Evolutionary conservation across 1,140 invertebrate genomes (phyloP).

Genomic region (Cydia fagiglandana): DNA sequence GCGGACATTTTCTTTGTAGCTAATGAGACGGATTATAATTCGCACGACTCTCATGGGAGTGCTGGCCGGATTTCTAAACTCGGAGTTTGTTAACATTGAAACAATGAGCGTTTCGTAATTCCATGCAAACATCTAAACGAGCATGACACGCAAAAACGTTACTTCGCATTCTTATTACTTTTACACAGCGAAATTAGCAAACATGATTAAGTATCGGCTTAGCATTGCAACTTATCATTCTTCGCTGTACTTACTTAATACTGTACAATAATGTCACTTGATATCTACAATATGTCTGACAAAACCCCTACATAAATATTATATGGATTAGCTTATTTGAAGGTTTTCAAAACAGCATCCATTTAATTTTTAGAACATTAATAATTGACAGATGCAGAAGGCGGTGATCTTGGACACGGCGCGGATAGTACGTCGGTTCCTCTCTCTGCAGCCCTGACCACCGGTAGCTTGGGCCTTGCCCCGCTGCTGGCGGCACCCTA

Average conservation of each 20-base stretch:
- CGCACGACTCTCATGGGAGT: conserved; percentile 56
- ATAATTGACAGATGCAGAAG: too few species aligned
- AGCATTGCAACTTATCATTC: neutral
- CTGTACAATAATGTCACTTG: too few species aligned
- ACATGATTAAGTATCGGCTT: conserved; percentile 16
- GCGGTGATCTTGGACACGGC: too few species aligned
- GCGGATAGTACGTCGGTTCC: too few species aligned
- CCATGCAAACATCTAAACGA: conserved; percentile 38
- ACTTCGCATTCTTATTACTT: conserved; percentile 14
- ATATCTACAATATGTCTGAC: too few species aligned
- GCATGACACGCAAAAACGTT: conserved; percentile 39
- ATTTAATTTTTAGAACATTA: too few species aligned
- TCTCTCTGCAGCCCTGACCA: too few species aligned
- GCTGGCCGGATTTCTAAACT: conserved; percentile 45
- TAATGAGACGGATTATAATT: conserved; percentile 68
- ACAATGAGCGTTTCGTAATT: conserved; percentile 47
- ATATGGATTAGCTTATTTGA: too few species aligned
- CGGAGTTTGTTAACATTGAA: conserved; percentile 38
- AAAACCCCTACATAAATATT: too few species aligned
- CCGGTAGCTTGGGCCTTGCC: too few species aligned
- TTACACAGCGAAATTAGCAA: conserved; percentile 26
- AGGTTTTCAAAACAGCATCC: too few species aligned
- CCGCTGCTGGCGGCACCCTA: too few species aligned
- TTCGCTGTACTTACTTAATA: neutral
- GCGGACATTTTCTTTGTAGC: conserved; percentile 51